phyloP scores from a whole-genome alignment of 2,888 invertebrate genomes.

The Copidosoma aretas region DNA sequence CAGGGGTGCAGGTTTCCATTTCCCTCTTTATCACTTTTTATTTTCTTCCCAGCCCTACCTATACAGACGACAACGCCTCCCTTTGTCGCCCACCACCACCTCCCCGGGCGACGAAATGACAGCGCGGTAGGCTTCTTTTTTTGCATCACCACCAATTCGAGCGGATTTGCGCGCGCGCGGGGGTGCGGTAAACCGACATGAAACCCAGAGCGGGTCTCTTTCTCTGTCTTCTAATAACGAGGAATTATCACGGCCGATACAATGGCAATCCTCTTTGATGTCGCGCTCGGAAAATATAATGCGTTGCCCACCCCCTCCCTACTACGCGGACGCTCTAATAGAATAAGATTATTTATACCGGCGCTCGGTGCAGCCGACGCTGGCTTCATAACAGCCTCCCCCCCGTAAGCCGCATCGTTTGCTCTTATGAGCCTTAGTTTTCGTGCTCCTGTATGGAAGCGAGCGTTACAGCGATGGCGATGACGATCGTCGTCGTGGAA shows the following conservation, averaged over 20 bases:
- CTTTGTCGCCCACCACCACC: too few relatives aligned
- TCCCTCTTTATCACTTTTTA: too few relatives aligned
- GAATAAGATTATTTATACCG: constrained; percentile 57
- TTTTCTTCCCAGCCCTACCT: background rate
- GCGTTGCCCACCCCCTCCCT: constrained; percentile 22
- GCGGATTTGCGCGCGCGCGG: constrained; percentile 61
- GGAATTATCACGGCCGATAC: constrained; percentile 61
- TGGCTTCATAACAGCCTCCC: constrained; percentile 17
- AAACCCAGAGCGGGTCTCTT: constrained; percentile 52
- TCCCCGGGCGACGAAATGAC: too few relatives aligned
- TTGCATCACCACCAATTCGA: constrained; percentile 55
- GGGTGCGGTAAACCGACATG: constrained; percentile 62
- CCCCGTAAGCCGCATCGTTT: constrained; percentile 28
- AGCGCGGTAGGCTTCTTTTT: constrained; percentile 24
- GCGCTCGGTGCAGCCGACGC: constrained; percentile 31
- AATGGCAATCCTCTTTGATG: constrained; percentile 62
- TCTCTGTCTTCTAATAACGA: constrained; percentile 57
- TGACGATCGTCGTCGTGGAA: background rate
- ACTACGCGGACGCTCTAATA: constrained; percentile 50
- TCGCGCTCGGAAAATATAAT: constrained; percentile 59
- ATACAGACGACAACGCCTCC: background rate
- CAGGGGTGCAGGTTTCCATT: background rate
- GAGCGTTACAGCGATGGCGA: background rate
- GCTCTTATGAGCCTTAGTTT: constrained; percentile 35
- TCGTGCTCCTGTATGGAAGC: constrained; percentile 16